These are phyloP conservation scores for Limnothrissa miodon DNA, from an alignment of 2,113 vertebrate genomes.

Conservation along the genomic window DNA sequence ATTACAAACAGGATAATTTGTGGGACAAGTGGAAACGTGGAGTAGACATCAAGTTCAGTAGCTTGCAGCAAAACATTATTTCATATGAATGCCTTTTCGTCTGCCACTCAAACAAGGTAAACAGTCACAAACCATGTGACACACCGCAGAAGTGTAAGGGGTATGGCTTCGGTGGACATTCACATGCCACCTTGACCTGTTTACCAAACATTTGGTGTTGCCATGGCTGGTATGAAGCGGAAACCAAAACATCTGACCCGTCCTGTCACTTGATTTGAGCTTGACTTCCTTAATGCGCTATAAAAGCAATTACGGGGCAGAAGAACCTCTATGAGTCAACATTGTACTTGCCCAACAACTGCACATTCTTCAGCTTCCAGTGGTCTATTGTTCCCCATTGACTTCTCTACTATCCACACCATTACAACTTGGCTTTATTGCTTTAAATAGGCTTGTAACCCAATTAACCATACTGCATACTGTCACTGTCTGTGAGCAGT, in stretches of 20 bases:
- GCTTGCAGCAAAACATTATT: not conserved
- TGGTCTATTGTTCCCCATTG: not conserved
- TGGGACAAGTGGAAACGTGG: not conserved
- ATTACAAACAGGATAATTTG: not conserved
- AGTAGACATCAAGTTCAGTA: not conserved
- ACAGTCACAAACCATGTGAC: conserved; percentile 36
- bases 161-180: not conserved
- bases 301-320: conserved; percentile 30
- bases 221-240: conserved; percentile 33
- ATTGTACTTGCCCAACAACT: conserved; percentile 12
- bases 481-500: not conserved
- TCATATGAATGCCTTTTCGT: not conserved
- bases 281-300: conserved; percentile 36
- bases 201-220: conserved; percentile 39
- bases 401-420: not conserved
- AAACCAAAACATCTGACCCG: conserved; percentile 38
- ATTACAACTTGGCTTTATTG: conserved; percentile 8
- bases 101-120: not conserved
- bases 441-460: conserved; percentile 8
- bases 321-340: conserved; percentile 31
- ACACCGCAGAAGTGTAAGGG: not conserved
- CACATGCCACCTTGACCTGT: conserved; percentile 21
- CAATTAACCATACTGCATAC: conserved; percentile 4
- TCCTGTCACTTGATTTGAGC: conserved; percentile 40
- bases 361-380: conserved; percentile 5